These are phyloP conservation scores for Pollenia amentaria DNA, from an alignment of 2,888 invertebrate species.

Conservation along the genomic window DNA sequence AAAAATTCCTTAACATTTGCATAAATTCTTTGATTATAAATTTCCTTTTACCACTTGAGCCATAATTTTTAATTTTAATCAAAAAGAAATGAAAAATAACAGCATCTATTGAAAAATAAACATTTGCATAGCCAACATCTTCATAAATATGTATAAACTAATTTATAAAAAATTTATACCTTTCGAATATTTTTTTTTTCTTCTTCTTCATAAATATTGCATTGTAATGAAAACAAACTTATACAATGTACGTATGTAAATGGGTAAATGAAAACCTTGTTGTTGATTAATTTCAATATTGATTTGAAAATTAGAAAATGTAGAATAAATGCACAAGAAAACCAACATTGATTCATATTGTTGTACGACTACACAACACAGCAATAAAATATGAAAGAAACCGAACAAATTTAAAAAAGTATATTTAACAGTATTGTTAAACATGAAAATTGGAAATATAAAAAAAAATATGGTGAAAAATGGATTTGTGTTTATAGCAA, in stretches of 20 bases:
- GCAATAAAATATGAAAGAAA: conserved; percentile 62
- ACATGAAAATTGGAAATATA: conserved; percentile 52
- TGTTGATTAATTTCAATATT: conserved; percentile 74
- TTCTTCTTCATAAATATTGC: conserved; percentile 30
- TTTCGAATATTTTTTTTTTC: background rate
- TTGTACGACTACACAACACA: background rate
- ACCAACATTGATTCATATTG: background rate
- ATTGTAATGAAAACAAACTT: conserved; percentile 65
- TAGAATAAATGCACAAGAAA: conserved; percentile 52
- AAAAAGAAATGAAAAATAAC: background rate
- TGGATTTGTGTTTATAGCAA: conserved; percentile 32
- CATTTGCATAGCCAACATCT: background rate
- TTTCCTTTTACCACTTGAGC: background rate
- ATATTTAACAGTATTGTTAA: conserved; percentile 55
- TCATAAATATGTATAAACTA: background rate
- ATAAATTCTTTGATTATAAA: background rate
- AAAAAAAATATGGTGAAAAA: conserved; percentile 16
- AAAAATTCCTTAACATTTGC: background rate
- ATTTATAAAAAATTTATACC: background rate
- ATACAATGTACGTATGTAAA: conserved; percentile 42
- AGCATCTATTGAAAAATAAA: background rate
- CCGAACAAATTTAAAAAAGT: conserved; percentile 56
- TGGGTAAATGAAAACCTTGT: conserved; percentile 65
- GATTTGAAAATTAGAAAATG: conserved; percentile 70
- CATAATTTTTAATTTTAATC: background rate